Evolutionary conservation across 2,797 vertebrate genomes (phyloP), one percentile per base, ranked within the genome.

Genomic region (Podarcis siculus): DNA sequence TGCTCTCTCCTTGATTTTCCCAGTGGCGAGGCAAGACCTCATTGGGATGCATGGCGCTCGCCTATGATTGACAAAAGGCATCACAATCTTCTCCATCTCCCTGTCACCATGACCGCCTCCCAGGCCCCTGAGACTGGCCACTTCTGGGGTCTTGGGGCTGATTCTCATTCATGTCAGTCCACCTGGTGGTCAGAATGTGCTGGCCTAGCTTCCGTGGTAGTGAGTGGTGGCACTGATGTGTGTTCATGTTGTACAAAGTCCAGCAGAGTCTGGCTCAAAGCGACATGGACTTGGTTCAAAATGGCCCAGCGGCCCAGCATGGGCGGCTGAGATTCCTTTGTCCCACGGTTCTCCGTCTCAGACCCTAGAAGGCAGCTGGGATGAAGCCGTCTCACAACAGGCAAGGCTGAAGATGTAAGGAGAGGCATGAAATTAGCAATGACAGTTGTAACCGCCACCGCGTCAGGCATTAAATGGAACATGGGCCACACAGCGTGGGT

Each of bases 351-450:
- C 85, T 89, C 89, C 85, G 30, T 83, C 91, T 94, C 94, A 39
- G 92, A 66, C 45, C 15, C 5, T 32, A 1, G 71, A 86, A 89
- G 55, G 89, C 91, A 85, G 86, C 58, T 88, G 91, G 90, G 87
- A 81, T 23, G 42, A 75, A 85, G 88, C 66, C 35, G 85, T 96
- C 96, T 95, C 32, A 75, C 61, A 90, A 93, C 95, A 93, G 86
- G 92, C 90, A 79, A 92, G 93, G 91, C 95, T 96, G 87, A 97
- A 97, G 96, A 96, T 95, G 92, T 96, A 95, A 96, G 93, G 79
- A 79, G 90, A 90, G 94, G 95, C 96, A 88, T 97, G 96, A 97
- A 97, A 97, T 97, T 93, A 82, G 0, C 1, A 21, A 87, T 94
- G 97, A 97, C 96, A 97, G 92, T 95, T 95, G 90, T 95, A 94